Percentiles rank a stretch among this genome's conserved stretches.
These are phyloP conservation scores for Dione juno DNA, from an alignment of 2,888 invertebrate species.

Conservation along the genomic window DNA sequence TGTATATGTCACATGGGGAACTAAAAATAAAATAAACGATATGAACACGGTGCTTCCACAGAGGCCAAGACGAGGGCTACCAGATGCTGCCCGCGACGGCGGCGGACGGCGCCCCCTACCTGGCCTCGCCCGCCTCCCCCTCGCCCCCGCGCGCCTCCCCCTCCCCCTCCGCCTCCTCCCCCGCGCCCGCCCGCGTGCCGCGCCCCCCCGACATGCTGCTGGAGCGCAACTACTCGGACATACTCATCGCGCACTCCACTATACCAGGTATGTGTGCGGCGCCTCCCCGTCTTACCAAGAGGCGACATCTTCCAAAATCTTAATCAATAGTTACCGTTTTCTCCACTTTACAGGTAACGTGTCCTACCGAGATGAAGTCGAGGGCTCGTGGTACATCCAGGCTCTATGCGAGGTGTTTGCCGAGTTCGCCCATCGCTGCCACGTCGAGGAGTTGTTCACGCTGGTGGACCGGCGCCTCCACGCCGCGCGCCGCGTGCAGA, in stretches of 20 bases:
- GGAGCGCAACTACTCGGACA: constrained; percentile 79
- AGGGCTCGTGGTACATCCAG: constrained; percentile 89
- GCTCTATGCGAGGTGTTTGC: constrained; percentile 86
- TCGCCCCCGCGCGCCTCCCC: constrained; percentile 53
- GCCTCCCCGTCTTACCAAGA: too few species aligned
- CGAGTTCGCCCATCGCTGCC: constrained; percentile 84
- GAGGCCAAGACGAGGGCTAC: constrained; percentile 54
- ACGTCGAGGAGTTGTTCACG: constrained; percentile 86
- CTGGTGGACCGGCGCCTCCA: constrained; percentile 82
- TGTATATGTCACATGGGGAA: too few species aligned
- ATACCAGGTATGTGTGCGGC: constrained; percentile 76
- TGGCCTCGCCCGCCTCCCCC: constrained; percentile 40
- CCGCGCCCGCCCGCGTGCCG: constrained; percentile 51
- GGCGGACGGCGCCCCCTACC: constrained; percentile 48
- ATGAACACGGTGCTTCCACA: constrained; percentile 39
- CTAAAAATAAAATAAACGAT: too few species aligned
- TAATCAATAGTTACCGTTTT: too few species aligned
- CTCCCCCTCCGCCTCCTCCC: constrained; percentile 55
- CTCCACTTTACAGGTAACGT: constrained; percentile 84
- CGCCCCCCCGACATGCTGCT: constrained; percentile 50
- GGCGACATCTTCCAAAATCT: too few species aligned
- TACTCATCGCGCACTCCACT: constrained; percentile 86
- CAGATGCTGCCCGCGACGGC: constrained; percentile 36
- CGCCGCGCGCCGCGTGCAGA: constrained; percentile 79
- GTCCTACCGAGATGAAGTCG: constrained; percentile 82